Percentiles rank a stretch among this genome's conserved stretches.
Conservation (phyloP, 1,140 invertebrate species). For the Ridgeia piscesae region DNA sequence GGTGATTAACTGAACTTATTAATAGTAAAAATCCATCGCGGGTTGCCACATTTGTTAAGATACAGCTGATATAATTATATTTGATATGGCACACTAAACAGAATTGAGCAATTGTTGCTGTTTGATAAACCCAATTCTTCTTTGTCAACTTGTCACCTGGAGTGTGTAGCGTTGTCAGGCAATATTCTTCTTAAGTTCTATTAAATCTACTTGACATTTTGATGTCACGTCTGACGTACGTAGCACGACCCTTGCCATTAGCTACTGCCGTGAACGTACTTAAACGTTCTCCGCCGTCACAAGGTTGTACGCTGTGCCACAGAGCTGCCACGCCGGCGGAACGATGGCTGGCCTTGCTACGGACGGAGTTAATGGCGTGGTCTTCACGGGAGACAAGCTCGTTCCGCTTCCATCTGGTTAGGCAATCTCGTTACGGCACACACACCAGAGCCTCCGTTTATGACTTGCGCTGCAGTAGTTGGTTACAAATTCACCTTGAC, state of each 20-base stretch:
- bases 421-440: neutral
- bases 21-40: too few relatives aligned
- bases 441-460: neutral
- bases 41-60: too few relatives aligned
- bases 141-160: too few relatives aligned
- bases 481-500: neutral
- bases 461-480: neutral
- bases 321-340: neutral
- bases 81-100: too few relatives aligned
- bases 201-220: neutral
- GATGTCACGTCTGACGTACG: neutral
- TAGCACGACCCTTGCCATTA: neutral
- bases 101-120: too few relatives aligned
- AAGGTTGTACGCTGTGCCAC: neutral
- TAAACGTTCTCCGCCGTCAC: neutral
- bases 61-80: too few relatives aligned
- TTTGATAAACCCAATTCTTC: too few relatives aligned
- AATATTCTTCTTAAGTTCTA: too few relatives aligned
- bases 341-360: neutral
- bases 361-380: neutral
- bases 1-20: too few relatives aligned
- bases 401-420: neutral
- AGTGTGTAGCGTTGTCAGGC: too few relatives aligned
- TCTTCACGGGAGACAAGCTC: neutral
- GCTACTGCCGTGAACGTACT: neutral